Evolutionary conservation across 2,797 vertebrate genomes (phyloP).

Genomic region (Chelonia mydas): DNA sequence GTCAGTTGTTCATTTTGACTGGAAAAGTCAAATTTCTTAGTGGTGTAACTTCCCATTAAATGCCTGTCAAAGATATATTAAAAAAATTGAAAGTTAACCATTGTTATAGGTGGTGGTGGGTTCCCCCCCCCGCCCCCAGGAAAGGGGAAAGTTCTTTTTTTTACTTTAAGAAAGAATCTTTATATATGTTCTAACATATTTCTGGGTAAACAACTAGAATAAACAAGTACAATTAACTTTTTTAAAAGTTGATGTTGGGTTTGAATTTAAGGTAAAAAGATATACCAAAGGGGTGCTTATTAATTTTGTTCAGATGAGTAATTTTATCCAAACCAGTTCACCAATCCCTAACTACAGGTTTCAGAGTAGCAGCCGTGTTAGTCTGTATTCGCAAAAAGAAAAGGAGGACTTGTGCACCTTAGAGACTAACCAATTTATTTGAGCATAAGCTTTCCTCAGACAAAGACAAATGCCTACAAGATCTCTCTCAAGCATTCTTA

Average conservation of each 20-base stretch:
- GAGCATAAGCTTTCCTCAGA: no score
- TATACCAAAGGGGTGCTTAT: not conserved
- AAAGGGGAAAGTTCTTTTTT: constrained; percentile 8
- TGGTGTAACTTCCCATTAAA: constrained; percentile 34
- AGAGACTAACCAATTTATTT: no score
- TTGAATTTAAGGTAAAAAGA: not conserved
- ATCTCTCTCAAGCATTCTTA: no score
- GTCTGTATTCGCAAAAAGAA: no score
- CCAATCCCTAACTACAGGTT: no score
- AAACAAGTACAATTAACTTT: not conserved
- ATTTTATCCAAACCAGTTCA: not conserved
- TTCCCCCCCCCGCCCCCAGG: not conserved
- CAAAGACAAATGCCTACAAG: no score
- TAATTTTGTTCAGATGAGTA: not conserved
- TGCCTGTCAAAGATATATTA: not conserved
- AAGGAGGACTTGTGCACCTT: no score
- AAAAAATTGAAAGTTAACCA: not conserved
- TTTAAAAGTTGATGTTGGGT: not conserved
- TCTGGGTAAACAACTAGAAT: not conserved
- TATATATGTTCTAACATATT: no score
- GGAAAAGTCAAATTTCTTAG: not conserved
- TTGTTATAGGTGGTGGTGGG: not conserved
- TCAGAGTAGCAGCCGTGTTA: no score
- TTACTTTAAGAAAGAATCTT: not conserved
- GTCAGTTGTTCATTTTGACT: constrained; percentile 28